These are phyloP conservation scores for Gallinago stenura DNA, from an alignment of 2,797 vertebrate genomes.

Conservation along the genomic window DNA sequence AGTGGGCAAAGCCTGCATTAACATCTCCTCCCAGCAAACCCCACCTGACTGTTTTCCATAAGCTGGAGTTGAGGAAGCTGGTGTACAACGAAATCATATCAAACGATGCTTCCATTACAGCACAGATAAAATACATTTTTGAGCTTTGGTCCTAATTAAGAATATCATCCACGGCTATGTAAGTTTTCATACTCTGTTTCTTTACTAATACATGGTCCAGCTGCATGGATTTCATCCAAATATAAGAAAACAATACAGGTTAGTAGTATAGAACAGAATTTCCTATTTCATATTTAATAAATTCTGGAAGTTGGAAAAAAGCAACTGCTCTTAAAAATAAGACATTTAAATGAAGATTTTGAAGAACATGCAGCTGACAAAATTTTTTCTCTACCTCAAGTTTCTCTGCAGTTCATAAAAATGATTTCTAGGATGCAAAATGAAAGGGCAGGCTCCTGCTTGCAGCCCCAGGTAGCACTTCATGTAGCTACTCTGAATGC, in stretches of 20 bases:
- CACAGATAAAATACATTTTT: background rate
- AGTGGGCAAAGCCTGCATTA: background rate
- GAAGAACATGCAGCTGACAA: background rate
- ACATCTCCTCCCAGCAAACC: background rate
- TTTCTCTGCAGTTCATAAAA: background rate
- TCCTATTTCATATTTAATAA: background rate
- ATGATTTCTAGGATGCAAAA: background rate
- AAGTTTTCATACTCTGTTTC: background rate
- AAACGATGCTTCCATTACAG: background rate
- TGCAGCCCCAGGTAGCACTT: background rate
- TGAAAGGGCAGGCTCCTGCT: background rate
- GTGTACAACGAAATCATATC: background rate
- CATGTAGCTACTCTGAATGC: background rate
- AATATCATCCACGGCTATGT: accelerated
- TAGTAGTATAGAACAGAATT: background rate
- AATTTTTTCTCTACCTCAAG: background rate
- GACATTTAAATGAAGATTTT: background rate
- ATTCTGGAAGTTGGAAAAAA: background rate
- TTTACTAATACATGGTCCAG: background rate
- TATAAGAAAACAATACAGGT: background rate
- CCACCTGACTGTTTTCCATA: background rate
- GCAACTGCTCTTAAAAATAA: background rate
- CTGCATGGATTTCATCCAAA: background rate
- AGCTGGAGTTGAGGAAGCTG: background rate
- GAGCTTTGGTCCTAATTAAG: background rate